Percentiles rank a stretch among this genome's conserved stretches.
These are phyloP conservation scores for Polyommatus iphigenia DNA, from an alignment of 2,888 invertebrate species.

Conservation along the genomic window DNA sequence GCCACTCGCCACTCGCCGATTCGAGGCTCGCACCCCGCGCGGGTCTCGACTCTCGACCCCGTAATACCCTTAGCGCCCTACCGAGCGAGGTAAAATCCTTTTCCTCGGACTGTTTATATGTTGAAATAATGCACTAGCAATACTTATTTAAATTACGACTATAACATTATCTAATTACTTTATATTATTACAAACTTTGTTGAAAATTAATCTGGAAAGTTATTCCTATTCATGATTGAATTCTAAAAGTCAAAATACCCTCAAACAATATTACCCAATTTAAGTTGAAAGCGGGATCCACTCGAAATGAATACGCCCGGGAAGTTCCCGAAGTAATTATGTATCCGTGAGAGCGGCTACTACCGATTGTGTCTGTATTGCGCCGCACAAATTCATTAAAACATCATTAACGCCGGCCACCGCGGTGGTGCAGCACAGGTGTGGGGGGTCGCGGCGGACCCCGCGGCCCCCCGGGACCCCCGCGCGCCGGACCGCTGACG, in stretches of 20 bases:
- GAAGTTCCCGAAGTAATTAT: slow-evolving; percentile 8
- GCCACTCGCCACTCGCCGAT: slow-evolving; percentile 58
- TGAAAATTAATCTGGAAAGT: neutral
- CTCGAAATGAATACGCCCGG: neutral
- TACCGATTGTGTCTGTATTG: neutral
- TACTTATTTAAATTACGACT: neutral
- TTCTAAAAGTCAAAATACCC: neutral
- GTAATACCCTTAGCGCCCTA: neutral
- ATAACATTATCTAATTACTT: neutral
- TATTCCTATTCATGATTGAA: neutral
- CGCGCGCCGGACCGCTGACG: slow-evolving; percentile 66
- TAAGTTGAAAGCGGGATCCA: slow-evolving; percentile 5
- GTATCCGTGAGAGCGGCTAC: slow-evolving; percentile 11
- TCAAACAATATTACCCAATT: slow-evolving; percentile 13
- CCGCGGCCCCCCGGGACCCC: neutral
- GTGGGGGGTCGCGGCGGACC: slow-evolving; percentile 18
- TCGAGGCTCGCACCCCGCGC: slow-evolving; percentile 47
- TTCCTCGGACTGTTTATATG: neutral
- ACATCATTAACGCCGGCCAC: slow-evolving; percentile 34
- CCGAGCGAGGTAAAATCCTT: neutral
- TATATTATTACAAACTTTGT: neutral
- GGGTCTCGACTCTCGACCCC: neutral
- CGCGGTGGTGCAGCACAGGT: slow-evolving; percentile 39
- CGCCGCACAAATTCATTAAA: slow-evolving; percentile 28
- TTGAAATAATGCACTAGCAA: neutral